A percentile compares a stretch with the other conserved stretches of the same genome.
phyloP scores from a whole-genome alignment of 35 echinoderm and acorn worm genomes.

The Eucidaris tribuloides region DNA sequence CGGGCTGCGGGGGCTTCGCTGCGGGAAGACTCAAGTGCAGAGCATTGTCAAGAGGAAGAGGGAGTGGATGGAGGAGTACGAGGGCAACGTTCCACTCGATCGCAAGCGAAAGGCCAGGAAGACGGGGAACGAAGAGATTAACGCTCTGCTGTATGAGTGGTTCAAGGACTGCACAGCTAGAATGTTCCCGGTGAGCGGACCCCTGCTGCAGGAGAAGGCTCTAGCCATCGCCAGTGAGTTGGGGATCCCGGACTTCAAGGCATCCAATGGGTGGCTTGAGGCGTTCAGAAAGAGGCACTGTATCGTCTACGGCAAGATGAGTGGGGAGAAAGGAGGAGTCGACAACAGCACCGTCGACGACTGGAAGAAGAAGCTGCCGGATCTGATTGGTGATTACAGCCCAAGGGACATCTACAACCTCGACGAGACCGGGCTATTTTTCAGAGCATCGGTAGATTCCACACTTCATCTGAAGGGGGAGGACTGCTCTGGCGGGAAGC shows the following conservation, averaged over 20 bases:
- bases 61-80: constrained; percentile 16
- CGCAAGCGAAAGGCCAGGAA: constrained; percentile 6
- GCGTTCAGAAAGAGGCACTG: not conserved
- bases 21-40: constrained; percentile 3
- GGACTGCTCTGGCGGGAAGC: not conserved
- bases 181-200: constrained; percentile 17
- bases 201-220: constrained; percentile 7
- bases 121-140: constrained; percentile 4
- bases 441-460: not conserved
- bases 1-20: not conserved
- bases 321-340: constrained; percentile 17
- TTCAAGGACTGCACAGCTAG: constrained; percentile 20
- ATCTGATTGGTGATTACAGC: not conserved
- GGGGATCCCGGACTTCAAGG: constrained; percentile 9
- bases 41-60: constrained; percentile 12
- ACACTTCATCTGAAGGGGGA: not conserved
- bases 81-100: constrained; percentile 25
- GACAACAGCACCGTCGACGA: constrained; percentile 1
- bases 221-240: not conserved
- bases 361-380: constrained; percentile 17
- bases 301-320: constrained; percentile 35
- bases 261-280: constrained; percentile 26
- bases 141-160: not conserved
- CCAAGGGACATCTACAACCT: constrained; percentile 24
- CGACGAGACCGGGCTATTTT: constrained; percentile 32